Evolutionary conservation across 2,888 invertebrate species (phyloP).

Genomic region (Drosophila lutescens): DNA sequence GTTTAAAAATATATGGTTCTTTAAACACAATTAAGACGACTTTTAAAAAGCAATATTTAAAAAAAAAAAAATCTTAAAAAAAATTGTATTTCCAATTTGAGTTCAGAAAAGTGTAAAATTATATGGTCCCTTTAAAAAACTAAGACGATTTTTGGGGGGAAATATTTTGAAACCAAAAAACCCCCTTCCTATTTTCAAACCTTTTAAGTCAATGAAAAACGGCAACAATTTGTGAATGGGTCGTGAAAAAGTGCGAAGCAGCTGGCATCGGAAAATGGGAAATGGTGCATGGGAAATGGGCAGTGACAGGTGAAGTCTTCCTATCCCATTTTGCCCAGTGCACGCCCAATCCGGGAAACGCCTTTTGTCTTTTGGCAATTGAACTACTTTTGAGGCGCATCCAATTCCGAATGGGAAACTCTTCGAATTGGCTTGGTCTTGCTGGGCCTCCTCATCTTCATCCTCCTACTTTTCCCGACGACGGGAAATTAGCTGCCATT

Average conservation of each 20-base stretch:
- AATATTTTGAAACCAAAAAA: too few relatives aligned
- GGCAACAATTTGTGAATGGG: background rate
- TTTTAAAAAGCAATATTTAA: too few relatives aligned
- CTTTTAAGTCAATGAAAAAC: conserved; percentile 3
- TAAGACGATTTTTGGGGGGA: too few relatives aligned
- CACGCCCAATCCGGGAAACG: conserved; percentile 51
- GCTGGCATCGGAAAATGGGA: conserved; percentile 18
- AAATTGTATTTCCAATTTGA: too few relatives aligned
- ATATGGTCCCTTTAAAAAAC: too few relatives aligned
- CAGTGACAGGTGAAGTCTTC: conserved; percentile 31
- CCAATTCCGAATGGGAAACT: conserved; percentile 48
- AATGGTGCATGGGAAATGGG: conserved; percentile 20
- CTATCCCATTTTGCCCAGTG: conserved; percentile 35
- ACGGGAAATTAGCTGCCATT: conserved; percentile 81
- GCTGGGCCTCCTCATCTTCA: conserved; percentile 6
- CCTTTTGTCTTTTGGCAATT: conserved; percentile 28
- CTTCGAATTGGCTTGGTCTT: conserved; percentile 42
- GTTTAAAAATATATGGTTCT: too few relatives aligned
- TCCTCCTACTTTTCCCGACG: conserved; percentile 35
- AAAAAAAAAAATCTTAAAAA: too few relatives aligned
- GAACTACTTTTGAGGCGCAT: conserved; percentile 52
- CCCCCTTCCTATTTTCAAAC: background rate
- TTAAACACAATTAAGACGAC: too few relatives aligned
- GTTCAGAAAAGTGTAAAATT: too few relatives aligned
- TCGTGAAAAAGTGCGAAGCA: conserved; percentile 14